phyloP scores from a whole-genome alignment of 1,140 invertebrate genomes.

The Mycetomoellerius zeteki region DNA sequence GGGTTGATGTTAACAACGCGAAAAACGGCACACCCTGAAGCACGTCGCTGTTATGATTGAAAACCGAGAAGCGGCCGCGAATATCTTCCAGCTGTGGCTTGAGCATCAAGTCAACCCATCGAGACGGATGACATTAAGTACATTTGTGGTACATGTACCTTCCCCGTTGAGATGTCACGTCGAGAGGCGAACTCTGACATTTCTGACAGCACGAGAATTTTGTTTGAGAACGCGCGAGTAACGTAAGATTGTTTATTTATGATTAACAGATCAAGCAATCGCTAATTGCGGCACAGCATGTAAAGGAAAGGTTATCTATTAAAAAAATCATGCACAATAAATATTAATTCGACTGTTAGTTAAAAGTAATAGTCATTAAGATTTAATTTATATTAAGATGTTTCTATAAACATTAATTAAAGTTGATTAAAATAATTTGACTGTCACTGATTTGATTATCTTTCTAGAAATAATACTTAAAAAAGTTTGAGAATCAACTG shows the following conservation, averaged over 20 bases:
- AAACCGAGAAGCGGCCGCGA: conserved; percentile 35
- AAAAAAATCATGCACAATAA: conserved; percentile 1
- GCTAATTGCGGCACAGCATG: conserved; percentile 37
- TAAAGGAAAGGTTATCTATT: conserved; percentile 24
- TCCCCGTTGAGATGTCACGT: conserved; percentile 39
- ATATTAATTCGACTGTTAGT: background rate
- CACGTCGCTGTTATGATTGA: conserved; percentile 30
- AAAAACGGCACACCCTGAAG: conserved; percentile 15
- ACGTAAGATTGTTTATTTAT: conserved; percentile 39
- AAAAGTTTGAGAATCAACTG: background rate
- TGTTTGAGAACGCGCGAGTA: conserved; percentile 15
- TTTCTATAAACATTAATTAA: background rate
- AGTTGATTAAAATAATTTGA: conserved; percentile 18
- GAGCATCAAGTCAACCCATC: conserved; percentile 11
- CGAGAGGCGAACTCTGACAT: conserved; percentile 54
- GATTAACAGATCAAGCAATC: conserved; percentile 45
- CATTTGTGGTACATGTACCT: conserved; percentile 51
- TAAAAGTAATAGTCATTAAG: conserved; percentile 1
- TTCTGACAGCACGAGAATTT: conserved; percentile 50
- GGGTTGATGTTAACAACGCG: conserved; percentile 50
- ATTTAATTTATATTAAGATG: background rate
- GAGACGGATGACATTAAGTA: conserved; percentile 61
- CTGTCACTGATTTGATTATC: background rate
- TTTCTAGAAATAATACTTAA: background rate
- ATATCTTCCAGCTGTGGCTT: conserved; percentile 30